These are phyloP conservation scores for Julus scandinavius DNA, from an alignment of 2,888 invertebrate genomes.

Conservation along the genomic window DNA sequence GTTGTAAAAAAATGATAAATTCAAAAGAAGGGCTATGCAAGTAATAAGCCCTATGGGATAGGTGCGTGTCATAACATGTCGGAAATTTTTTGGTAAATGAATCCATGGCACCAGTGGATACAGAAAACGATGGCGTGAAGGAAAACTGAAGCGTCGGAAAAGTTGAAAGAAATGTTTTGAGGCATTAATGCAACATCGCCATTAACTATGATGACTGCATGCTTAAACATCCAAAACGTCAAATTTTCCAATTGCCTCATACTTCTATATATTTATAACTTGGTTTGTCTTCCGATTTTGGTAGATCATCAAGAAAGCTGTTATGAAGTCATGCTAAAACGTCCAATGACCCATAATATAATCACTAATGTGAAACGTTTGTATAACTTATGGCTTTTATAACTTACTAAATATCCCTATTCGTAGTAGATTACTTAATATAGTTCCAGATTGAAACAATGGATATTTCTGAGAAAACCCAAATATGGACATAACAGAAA, in stretches of 20 bases:
- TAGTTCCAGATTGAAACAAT: too few species aligned
- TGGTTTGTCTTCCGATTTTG: background rate
- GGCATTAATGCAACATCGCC: background rate
- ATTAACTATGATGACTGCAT: background rate
- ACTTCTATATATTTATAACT: background rate
- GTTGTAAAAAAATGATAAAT: slow-evolving; percentile 40
- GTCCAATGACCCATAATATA: background rate
- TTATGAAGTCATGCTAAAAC: background rate
- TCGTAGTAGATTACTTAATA: too few species aligned
- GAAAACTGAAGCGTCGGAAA: background rate
- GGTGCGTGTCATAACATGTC: slow-evolving; percentile 32
- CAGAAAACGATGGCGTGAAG: slow-evolving; percentile 21
- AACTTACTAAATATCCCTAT: too few species aligned
- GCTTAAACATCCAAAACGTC: background rate
- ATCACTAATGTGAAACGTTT: too few species aligned
- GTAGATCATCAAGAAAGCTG: background rate
- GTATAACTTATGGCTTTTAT: too few species aligned
- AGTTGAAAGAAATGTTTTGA: slow-evolving; percentile 24
- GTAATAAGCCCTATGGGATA: slow-evolving; percentile 39
- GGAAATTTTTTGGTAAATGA: slow-evolving; percentile 24
- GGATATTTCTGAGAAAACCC: too few species aligned
- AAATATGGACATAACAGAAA: too few species aligned
- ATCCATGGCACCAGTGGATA: slow-evolving; percentile 16
- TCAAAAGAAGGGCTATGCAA: slow-evolving; percentile 10
- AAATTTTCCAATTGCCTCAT: background rate